phyloP scores from a whole-genome alignment of 1,140 invertebrate species.

The Sminthurides bifidus region DNA sequence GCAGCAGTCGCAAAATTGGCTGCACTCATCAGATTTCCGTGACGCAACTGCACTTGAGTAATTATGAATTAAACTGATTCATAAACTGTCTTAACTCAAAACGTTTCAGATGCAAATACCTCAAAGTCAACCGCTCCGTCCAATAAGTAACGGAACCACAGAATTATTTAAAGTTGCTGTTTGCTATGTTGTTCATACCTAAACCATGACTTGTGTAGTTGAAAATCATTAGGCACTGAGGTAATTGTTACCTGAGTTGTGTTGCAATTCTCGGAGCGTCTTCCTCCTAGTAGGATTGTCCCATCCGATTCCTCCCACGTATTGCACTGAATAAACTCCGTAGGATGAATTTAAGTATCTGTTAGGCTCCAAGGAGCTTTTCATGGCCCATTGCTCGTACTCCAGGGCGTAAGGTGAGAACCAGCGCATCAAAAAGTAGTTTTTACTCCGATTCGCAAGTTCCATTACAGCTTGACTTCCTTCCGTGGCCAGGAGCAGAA shows the following conservation, averaged over 20 bases:
- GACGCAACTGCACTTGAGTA: no score
- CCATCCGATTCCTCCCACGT: constrained; percentile 23
- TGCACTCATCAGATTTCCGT: no score
- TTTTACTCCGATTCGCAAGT: constrained; percentile 9
- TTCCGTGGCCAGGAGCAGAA: constrained; percentile 15
- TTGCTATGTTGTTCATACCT: background rate
- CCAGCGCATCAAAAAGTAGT: constrained; percentile 19
- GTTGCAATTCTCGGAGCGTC: constrained; percentile 15
- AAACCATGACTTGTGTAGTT: background rate
- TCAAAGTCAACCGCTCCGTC: no score
- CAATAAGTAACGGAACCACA: no score
- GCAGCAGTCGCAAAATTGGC: no score
- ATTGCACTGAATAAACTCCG: constrained; percentile 26
- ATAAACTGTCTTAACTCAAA: no score
- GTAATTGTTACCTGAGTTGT: constrained; percentile 13
- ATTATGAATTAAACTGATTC: no score
- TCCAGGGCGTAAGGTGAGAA: constrained; percentile 22
- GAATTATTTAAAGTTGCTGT: no score
- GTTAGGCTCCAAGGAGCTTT: background rate
- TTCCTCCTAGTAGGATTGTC: constrained; percentile 23
- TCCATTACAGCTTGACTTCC: constrained; percentile 17
- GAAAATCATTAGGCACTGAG: background rate
- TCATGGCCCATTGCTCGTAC: constrained; percentile 18
- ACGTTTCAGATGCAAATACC: no score
- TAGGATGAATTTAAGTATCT: constrained; percentile 1